phyloP scores from a whole-genome alignment of 2,113 vertebrate species.

The Proterorhinus semilunaris region DNA sequence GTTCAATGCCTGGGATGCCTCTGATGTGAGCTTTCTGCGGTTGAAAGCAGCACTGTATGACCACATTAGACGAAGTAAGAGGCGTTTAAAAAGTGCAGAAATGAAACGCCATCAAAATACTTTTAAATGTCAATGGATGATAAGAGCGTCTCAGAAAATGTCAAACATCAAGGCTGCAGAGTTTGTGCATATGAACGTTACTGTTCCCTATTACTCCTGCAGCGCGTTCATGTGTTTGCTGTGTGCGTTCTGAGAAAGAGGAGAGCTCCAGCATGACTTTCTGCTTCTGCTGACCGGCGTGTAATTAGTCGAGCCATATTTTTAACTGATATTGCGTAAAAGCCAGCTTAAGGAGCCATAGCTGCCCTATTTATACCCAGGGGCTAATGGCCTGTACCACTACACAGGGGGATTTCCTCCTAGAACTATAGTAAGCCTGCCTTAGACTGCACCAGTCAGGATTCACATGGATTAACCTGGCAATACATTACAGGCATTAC shows the following conservation, averaged over 20 bases:
- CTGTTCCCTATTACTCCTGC: constrained; percentile 31
- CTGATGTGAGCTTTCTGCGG: constrained; percentile 26
- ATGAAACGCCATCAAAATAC: constrained; percentile 44
- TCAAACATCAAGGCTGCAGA: constrained; percentile 43
- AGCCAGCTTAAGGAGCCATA: constrained; percentile 75
- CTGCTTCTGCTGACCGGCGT: constrained; percentile 65
- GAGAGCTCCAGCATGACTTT: constrained; percentile 41
- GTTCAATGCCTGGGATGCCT: constrained; percentile 12
- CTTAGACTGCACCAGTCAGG: constrained; percentile 70
- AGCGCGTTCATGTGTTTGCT: constrained; percentile 13
- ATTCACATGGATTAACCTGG: constrained; percentile 70
- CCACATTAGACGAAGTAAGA: constrained; percentile 32
- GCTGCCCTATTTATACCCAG: constrained; percentile 77
- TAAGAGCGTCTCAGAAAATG: constrained; percentile 44
- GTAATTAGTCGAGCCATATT: constrained; percentile 77
- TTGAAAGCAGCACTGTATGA: constrained; percentile 24
- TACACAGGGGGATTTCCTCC: constrained; percentile 69
- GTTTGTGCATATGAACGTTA: constrained; percentile 24
- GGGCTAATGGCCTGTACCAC: constrained; percentile 71
- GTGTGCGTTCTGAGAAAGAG: constrained; percentile 32
- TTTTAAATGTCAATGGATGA: constrained; percentile 67
- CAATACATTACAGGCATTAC: constrained; percentile 60
- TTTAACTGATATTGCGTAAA: constrained; percentile 79
- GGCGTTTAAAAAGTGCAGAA: constrained; percentile 45
- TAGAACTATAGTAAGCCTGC: constrained; percentile 75